Base-by-base conservation (phyloP, 2,797 vertebrate genomes). In the Syndactyla subalaris region DNA sequence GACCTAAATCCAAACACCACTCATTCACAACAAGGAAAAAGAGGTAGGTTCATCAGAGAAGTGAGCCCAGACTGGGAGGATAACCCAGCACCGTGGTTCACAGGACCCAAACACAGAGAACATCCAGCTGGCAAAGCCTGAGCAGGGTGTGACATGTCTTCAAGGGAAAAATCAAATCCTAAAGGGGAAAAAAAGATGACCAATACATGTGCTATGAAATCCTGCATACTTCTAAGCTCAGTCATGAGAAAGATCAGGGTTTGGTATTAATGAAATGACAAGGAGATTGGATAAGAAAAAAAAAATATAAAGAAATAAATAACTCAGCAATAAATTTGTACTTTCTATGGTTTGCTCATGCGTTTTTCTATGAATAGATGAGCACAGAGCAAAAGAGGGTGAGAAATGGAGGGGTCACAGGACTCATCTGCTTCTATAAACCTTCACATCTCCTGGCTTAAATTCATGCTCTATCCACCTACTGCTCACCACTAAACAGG, bases 201-300 rank as follows among this genome's bases (percentile, higher is more conserved):
- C 66, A 45, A 27, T 58, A 43, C 27, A 52, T n/a, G 6, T 88
- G 51, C 20, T 85, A n/a, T 8, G 29, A 89, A 93, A 29, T 32
- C 13, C 14, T 15, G 19, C 43, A 24, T 48, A 77, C 9, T 74
- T 55, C 46, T 29, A 75, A 72, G 17, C 32, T 96, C 91, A 75
- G 85, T 48, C 12, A 75, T 9, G 16, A 96, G 84, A 94, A 94
- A 85, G 12, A 65, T 43, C 83, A 83, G 68, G 63, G 73, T 90
- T 82, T 20, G 30, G 20, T 76, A 79, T 77, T 88, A 92, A 52
- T 62, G 54, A 97, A 96, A 93, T 23, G 76, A 71, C 67, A 91
- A 95, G 48, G 22, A 45, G 54, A 29, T 70, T 85, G 78, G 41
- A 95, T 45, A 83, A 39, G 27, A 57, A 84, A 71, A 81, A 45